A percentile compares a stretch with the other conserved stretches of the same genome.
phyloP scores from a whole-genome alignment of 1,140 invertebrate species.

The Drosophila ogumai region DNA sequence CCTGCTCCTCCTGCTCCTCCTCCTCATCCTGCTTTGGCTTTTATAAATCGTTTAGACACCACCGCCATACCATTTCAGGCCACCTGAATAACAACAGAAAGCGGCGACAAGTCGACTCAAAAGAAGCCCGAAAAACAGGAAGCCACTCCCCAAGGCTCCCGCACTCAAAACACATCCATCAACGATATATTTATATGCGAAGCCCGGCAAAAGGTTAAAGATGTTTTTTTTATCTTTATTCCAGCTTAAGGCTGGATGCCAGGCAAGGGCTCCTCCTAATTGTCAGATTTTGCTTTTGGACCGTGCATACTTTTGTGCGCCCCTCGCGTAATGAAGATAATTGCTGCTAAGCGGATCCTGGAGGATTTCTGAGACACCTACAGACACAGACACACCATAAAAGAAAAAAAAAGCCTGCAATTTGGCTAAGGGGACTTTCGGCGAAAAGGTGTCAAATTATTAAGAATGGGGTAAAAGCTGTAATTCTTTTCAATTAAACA shows the following conservation, averaged over 20 bases:
- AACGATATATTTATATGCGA: slow-evolving; percentile 66
- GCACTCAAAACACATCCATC: slow-evolving; percentile 80
- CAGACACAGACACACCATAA: not conserved
- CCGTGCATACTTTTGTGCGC: slow-evolving; percentile 73
- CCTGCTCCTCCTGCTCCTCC: not conserved
- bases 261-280: slow-evolving; percentile 44
- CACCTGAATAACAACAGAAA: slow-evolving; percentile 55
- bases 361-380: slow-evolving; percentile 69
- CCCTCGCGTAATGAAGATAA: slow-evolving; percentile 77
- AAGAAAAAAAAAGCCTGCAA: slow-evolving; percentile 12
- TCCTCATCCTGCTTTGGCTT: slow-evolving; percentile 58
- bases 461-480: not conserved
- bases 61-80: not conserved
- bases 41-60: slow-evolving; percentile 77
- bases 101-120: slow-evolving; percentile 57
- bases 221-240: slow-evolving; percentile 40
- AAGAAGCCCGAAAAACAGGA: slow-evolving; percentile 74
- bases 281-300: slow-evolving; percentile 59
- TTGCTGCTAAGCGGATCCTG: slow-evolving; percentile 79
- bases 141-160: slow-evolving; percentile 41
- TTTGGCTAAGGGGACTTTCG: slow-evolving; percentile 2
- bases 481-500: slow-evolving; percentile 9
- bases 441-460: not conserved
- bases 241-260: slow-evolving; percentile 5
- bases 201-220: slow-evolving; percentile 43